These are phyloP conservation scores for Onchidella celtica DNA, from an alignment of 2,888 invertebrate species.

Conservation along the genomic window DNA sequence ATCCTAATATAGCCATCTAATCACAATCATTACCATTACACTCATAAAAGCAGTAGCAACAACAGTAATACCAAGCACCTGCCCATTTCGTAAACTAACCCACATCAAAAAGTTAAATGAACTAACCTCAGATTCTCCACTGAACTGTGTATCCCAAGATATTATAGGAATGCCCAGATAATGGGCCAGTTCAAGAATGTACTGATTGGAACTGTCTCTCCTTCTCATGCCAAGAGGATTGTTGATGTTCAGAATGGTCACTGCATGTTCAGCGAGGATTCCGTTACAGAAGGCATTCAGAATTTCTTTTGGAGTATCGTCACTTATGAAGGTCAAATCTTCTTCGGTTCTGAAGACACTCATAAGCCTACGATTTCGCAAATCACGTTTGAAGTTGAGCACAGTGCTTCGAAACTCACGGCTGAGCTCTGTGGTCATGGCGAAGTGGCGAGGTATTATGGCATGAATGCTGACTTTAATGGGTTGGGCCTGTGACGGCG, in stretches of 20 bases:
- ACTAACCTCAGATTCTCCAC: slow-evolving; percentile 52
- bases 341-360: slow-evolving; percentile 39
- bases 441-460: slow-evolving; percentile 53
- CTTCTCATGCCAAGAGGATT: slow-evolving; percentile 83
- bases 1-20: too few relatives aligned
- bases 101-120: too few relatives aligned
- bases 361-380: slow-evolving; percentile 39
- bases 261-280: slow-evolving; percentile 64
- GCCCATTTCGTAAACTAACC: too few relatives aligned
- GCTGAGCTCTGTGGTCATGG: slow-evolving; percentile 39
- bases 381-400: slow-evolving; percentile 47
- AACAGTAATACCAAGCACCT: too few relatives aligned
- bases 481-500: not conserved
- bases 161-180: slow-evolving; percentile 57
- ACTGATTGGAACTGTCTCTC: slow-evolving; percentile 52
- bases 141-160: slow-evolving; percentile 59
- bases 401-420: slow-evolving; percentile 44
- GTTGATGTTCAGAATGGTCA: slow-evolving; percentile 93
- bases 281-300: slow-evolving; percentile 71
- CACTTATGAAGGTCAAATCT: slow-evolving; percentile 47
- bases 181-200: slow-evolving; percentile 53
- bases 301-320: slow-evolving; percentile 68
- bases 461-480: slow-evolving; percentile 53
- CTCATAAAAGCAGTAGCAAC: too few relatives aligned
- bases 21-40: too few relatives aligned